phyloP scores from a whole-genome alignment of 30 jellyfish, hydroid and myxozoan species.

The Hydra vulgaris region DNA sequence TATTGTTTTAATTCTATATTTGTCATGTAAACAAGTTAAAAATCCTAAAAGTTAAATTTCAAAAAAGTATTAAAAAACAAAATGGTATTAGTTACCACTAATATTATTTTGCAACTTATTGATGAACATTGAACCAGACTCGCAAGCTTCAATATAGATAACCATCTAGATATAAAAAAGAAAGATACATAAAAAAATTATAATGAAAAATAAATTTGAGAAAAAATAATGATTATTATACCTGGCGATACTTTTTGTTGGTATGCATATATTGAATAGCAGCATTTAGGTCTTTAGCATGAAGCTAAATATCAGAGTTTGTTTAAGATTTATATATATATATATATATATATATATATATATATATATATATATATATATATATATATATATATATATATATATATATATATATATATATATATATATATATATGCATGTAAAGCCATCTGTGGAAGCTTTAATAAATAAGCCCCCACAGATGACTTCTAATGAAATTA shows the following conservation, averaged over 20 bases:
- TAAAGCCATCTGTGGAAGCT: too few relatives aligned
- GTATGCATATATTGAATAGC: slow-evolving; percentile 62
- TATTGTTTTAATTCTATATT: too few relatives aligned
- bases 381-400: too few relatives aligned
- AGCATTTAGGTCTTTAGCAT: slow-evolving; percentile 34
- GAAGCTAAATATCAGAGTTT: slow-evolving; percentile 21
- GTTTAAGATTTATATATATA: neutral
- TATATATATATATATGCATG: too few relatives aligned
- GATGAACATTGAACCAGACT: slow-evolving; percentile 96
- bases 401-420: too few relatives aligned
- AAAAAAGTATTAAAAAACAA: too few relatives aligned
- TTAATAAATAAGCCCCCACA: too few relatives aligned
- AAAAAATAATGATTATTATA: neutral
- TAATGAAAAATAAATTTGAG: neutral
- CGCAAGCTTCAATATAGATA: slow-evolving; percentile 91
- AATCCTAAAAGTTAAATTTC: too few relatives aligned
- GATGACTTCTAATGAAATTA: too few relatives aligned
- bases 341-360: neutral
- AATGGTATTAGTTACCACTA: slow-evolving; percentile 63
- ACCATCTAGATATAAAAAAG: slow-evolving; percentile 60
- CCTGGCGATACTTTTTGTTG: slow-evolving; percentile 66
- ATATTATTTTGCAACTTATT: slow-evolving; percentile 34
- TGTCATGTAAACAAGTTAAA: too few relatives aligned
- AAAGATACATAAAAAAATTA: neutral
- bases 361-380: too few relatives aligned